These are phyloP conservation scores for Lampris megalopsis DNA, from an alignment of 2,113 vertebrate species.

Conservation along the genomic window DNA sequence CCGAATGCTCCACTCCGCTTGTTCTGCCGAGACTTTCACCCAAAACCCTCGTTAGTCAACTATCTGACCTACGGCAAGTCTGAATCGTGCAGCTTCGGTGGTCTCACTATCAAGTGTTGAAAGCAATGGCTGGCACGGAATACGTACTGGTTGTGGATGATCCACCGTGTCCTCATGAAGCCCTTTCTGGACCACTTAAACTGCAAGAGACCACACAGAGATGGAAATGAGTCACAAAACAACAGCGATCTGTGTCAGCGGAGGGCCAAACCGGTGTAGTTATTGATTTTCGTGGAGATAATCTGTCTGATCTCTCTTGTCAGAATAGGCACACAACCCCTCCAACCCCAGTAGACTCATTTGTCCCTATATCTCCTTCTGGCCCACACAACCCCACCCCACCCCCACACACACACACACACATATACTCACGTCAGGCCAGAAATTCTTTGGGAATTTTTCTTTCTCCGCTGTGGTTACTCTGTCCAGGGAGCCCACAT, in stretches of 20 bases:
- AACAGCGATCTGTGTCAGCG: conserved; percentile 57
- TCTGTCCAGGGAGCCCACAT: conserved; percentile 72
- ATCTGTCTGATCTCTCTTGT: conserved; percentile 78
- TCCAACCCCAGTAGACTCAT: conserved; percentile 65
- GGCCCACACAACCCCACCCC: conserved; percentile 9
- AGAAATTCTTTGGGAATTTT: conserved; percentile 85
- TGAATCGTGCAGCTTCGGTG: neutral
- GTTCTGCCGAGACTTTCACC: no score
- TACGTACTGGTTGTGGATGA: conserved; percentile 86
- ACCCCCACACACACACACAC: conserved; percentile 35
- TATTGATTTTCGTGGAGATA: conserved; percentile 71
- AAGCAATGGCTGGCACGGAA: neutral
- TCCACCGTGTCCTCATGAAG: conserved; percentile 87
- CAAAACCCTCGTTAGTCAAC: no score
- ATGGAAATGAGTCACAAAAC: conserved; percentile 62
- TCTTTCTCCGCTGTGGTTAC: conserved; percentile 82
- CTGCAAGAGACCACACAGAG: conserved; percentile 72
- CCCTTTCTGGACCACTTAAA: conserved; percentile 89
- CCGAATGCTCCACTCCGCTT: no score
- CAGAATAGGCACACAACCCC: conserved; percentile 56
- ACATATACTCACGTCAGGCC: conserved; percentile 82
- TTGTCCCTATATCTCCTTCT: conserved; percentile 63
- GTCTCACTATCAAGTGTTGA: neutral
- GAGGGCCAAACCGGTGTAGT: conserved; percentile 64
- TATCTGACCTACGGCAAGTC: no score